phyloP scores from a whole-genome alignment of 2,797 vertebrate genomes.

The Lithobates pipiens region DNA sequence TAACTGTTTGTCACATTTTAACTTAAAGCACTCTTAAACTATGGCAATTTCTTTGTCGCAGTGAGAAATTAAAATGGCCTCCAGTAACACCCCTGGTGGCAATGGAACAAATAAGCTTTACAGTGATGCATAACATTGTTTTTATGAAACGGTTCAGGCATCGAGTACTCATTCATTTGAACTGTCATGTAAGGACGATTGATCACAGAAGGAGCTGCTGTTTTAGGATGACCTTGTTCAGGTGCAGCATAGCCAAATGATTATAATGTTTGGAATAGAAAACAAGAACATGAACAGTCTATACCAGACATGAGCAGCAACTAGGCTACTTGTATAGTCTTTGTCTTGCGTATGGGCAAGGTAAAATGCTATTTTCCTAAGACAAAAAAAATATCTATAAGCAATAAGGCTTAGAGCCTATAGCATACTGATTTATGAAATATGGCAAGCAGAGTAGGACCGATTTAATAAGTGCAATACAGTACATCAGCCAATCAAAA shows the following conservation, averaged over 20 bases:
- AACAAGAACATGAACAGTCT: not conserved
- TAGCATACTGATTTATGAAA: not conserved
- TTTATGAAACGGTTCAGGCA: conserved; percentile 39
- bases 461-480: not conserved
- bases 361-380: too few relatives aligned
- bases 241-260: not conserved
- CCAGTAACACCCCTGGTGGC: conserved; percentile 34
- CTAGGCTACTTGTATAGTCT: not conserved
- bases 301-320: not conserved
- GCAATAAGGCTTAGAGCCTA: not conserved
- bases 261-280: not conserved
- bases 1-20: conserved; percentile 8
- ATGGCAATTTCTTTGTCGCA: conserved; percentile 18
- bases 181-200: conserved; percentile 35
- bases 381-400: not conserved
- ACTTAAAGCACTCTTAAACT: conserved; percentile 20
- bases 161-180: conserved; percentile 38
- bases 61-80: conserved; percentile 55
- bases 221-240: conserved; percentile 40
- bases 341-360: not conserved
- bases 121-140: conserved; percentile 48
- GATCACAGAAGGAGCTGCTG: conserved; percentile 26
- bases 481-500: too few relatives aligned
- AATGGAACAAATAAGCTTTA: conserved; percentile 31
- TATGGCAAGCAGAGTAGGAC: not conserved